Percentiles rank a stretch among this genome's conserved stretches.
Evolutionary conservation across 2,113 vertebrate genomes (phyloP).

Genomic region (Heterochromis multidens): DNA sequence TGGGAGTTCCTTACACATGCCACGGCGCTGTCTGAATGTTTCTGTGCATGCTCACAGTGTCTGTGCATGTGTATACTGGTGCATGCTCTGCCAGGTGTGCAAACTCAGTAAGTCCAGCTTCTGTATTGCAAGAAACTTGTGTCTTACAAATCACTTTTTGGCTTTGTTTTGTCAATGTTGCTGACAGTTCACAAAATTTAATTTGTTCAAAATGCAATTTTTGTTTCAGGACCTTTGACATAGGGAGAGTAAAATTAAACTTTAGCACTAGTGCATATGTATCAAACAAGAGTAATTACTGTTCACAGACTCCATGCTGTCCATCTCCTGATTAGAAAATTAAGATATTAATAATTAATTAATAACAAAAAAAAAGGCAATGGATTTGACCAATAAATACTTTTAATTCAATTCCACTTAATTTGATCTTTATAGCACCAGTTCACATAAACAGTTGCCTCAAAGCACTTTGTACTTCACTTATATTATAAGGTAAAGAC

Average conservation of each 20-base stretch:
- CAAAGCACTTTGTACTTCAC: background rate
- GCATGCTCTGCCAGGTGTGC: background rate
- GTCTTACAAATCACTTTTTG: background rate
- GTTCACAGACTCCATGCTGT: too few relatives aligned
- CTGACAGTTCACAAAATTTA: too few relatives aligned
- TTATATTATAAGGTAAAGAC: background rate
- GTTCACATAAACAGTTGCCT: background rate
- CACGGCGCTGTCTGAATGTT: background rate
- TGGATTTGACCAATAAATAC: background rate
- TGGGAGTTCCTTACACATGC: slow-evolving; percentile 7
- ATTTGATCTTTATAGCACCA: background rate
- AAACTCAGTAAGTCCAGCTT: background rate
- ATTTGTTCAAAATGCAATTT: too few relatives aligned
- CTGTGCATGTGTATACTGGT: background rate
- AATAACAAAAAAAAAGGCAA: background rate
- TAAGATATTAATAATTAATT: too few relatives aligned
- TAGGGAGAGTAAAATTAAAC: too few relatives aligned
- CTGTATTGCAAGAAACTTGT: background rate
- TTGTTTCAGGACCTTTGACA: too few relatives aligned
- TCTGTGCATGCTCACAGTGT: background rate
- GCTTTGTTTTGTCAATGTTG: background rate
- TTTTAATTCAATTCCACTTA: background rate
- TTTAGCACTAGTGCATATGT: too few relatives aligned
- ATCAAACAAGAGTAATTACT: too few relatives aligned
- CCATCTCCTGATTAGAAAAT: too few relatives aligned